phyloP scores from a whole-genome alignment of 2,888 invertebrate genomes.

The Taenaris catops region DNA sequence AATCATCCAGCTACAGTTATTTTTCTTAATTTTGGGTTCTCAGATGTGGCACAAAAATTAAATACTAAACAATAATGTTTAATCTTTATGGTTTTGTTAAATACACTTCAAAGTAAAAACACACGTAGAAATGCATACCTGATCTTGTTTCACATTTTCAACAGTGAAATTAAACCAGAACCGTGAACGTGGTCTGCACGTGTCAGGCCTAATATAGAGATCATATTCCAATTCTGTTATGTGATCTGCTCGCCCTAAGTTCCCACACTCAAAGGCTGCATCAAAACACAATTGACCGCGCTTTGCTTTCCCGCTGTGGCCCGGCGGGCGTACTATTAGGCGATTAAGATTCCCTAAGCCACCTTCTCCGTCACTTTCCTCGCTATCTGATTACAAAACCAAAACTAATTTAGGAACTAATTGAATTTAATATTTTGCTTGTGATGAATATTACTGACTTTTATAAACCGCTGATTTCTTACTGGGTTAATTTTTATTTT shows the following conservation, averaged over 20 bases:
- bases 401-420: no score
- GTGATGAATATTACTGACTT: no score
- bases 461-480: no score
- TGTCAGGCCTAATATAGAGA: conserved; percentile 96
- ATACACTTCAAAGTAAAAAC: no score
- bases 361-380: conserved; percentile 95
- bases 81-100: no score
- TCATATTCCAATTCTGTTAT: conserved; percentile 98
- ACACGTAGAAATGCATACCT: no score
- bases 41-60: no score
- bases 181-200: conserved; percentile 94
- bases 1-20: no score
- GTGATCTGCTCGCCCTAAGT: conserved; percentile 96
- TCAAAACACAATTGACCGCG: conserved; percentile 98
- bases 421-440: no score
- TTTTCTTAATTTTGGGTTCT: no score
- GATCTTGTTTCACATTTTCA: conserved; percentile 95
- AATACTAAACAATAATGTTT: no score
- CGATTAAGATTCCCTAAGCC: conserved; percentile 96
- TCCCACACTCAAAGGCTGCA: conserved; percentile 98
- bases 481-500: no score
- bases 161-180: conserved; percentile 99
- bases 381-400: conserved; percentile 82
- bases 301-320: conserved; percentile 97
- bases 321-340: conserved; percentile 92